These are phyloP conservation scores for Zosterops pallidus DNA, from an alignment of 2,113 vertebrate genomes.

Conservation along the genomic window DNA sequence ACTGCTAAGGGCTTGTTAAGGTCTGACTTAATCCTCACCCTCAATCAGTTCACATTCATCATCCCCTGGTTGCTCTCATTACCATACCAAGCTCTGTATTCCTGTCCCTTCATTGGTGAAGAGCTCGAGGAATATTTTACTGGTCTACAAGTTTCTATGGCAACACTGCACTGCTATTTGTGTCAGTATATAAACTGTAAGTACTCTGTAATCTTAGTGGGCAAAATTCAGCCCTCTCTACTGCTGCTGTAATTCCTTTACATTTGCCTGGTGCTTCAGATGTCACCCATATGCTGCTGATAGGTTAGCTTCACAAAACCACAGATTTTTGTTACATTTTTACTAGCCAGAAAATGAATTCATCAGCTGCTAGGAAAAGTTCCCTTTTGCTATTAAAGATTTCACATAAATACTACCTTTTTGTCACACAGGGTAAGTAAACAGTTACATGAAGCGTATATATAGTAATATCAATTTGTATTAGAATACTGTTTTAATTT, in stretches of 20 bases:
- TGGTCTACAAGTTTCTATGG: slow-evolving; percentile 71
- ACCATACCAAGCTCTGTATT: slow-evolving; percentile 46
- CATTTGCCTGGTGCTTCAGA: slow-evolving; percentile 6
- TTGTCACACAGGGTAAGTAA: not conserved
- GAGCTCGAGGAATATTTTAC: slow-evolving; percentile 45
- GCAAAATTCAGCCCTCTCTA: not conserved
- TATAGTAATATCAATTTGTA: not conserved
- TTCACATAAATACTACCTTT: not conserved
- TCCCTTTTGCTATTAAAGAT: not conserved
- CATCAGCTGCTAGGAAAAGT: not conserved
- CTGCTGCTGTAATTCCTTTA: slow-evolving; percentile 3
- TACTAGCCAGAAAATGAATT: not conserved
- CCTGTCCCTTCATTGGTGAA: slow-evolving; percentile 32
- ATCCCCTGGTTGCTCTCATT: slow-evolving; percentile 35
- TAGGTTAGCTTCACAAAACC: not conserved
- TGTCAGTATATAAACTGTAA: slow-evolving; percentile 71
- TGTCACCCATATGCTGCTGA: slow-evolving; percentile 18
- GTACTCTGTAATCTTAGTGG: slow-evolving; percentile 58
- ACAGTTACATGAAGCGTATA: not conserved
- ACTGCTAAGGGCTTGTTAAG: slow-evolving; percentile 14
- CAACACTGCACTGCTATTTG: slow-evolving; percentile 67
- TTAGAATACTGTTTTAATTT: not conserved
- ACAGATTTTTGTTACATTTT: slow-evolving; percentile 11
- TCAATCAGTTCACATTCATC: slow-evolving; percentile 45
- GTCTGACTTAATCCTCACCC: slow-evolving; percentile 35